Evolutionary conservation across 2,888 invertebrate species (phyloP), one percentile per base, ranked within the genome.

Genomic region (Euspilapteryx auroguttella): DNA sequence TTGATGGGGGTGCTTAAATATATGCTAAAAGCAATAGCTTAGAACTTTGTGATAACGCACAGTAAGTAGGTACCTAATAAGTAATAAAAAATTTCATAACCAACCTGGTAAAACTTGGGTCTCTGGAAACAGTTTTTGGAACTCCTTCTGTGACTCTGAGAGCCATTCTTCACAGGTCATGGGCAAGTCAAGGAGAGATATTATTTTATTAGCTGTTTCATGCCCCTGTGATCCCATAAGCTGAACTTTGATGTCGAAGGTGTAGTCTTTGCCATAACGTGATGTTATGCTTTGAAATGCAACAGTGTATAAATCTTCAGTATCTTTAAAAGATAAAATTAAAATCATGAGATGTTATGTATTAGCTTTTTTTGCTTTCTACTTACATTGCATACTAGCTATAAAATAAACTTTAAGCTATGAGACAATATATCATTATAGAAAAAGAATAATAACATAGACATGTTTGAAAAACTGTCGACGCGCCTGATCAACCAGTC

Each of bases 221-320:
- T 52, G 50, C 13, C 80, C 82, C 29, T 83, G 82, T 33, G 81
- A 66, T 1, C 90, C 91, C 89, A 90, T 89, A 31, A 82, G 66
- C 43, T 78, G 68, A 25, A 78, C 65, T 66, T 94, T 94, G 13
- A 89, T 55, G 3, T 86, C 86, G 81, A 87, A 89, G 0, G 87
- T 87, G 50, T 85, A 94, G 4, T 73, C 78, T 55, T 87, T 87
- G 8, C 83, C 87, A 57, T 81, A 91, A 11, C 77, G 71, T 28
- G 79, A 77, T 9, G 85, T 77, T 13, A 89, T 68, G 48, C 78
- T 75, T 64, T 87, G 83, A 42, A 83, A 85, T 4, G 85, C 87
- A 44, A 81, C 59, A 12, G 88, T 83, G 51, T 93, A 93, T 11
- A 90, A 64, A 11, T 66, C 71, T 64, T 93, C 93, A 13, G 92